phyloP scores from a whole-genome alignment of 2,888 invertebrate genomes.

The Sarcophaga variegata region DNA sequence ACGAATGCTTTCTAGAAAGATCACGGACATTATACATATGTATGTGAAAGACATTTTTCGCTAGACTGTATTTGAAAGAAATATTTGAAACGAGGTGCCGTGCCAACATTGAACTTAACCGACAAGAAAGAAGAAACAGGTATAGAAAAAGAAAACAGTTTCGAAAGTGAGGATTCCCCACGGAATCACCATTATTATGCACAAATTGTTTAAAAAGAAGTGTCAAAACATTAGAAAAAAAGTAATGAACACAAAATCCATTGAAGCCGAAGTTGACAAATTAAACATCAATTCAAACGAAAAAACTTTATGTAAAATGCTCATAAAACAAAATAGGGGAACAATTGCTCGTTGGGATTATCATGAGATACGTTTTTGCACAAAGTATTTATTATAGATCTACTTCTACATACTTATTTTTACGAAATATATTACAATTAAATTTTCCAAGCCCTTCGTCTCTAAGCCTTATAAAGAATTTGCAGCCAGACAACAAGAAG shows the following conservation, averaged over 20 bases:
- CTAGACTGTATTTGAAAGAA: conserved; percentile 6
- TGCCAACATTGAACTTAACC: conserved; percentile 24
- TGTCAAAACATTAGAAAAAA: no score
- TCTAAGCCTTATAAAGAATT: no score
- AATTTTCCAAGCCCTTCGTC: no score
- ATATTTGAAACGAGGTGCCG: conserved; percentile 79
- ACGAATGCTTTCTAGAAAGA: not conserved
- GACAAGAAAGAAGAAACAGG: not conserved
- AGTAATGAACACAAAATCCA: no score
- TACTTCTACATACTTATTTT: not conserved
- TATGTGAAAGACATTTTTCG: not conserved
- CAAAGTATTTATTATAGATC: conserved; percentile 22
- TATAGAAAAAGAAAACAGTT: conserved; percentile 10
- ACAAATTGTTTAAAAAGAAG: not conserved
- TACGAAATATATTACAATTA: no score
- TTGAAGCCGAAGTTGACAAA: no score
- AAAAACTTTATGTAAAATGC: no score
- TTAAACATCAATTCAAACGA: not conserved
- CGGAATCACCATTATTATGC: conserved; percentile 9
- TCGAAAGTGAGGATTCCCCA: not conserved
- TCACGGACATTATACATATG: conserved; percentile 4
- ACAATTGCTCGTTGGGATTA: conserved; percentile 21
- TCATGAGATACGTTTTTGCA: conserved; percentile 14
- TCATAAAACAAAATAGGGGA: not conserved
- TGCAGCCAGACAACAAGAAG: no score